Evolutionary conservation across 2,888 invertebrate species (phyloP), one percentile per base, ranked within the genome.

Genomic region (Thysanoteuthis rhombus): DNA sequence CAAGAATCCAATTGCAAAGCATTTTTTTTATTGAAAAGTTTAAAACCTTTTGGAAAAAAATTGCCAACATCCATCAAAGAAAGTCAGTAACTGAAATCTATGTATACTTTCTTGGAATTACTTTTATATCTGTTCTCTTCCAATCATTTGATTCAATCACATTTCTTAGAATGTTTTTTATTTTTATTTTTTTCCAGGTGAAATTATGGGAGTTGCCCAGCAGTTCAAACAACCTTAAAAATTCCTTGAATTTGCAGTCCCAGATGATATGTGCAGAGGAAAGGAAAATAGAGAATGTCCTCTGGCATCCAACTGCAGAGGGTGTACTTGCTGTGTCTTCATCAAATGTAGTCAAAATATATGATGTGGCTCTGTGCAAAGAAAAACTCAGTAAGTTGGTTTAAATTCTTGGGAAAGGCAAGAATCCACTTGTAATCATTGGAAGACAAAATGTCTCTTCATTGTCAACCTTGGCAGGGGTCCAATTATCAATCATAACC

Each of bases 251-350:
- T 92, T 98, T 98, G 96, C 98, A 98, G 3, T 98, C 99, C 95
- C 92, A 42, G 28, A 40, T 42, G 98, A 98, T 0, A 32, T 93
- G 93, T 93, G 52, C 93, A 98, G 98, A 98, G 95, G 98, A 98
- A 98, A 94, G 95, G 42, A 97, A 98, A 94, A 98, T 99, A 1
- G 99, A 99, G 97, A 98, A 98, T 47, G 98, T 99, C 0, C 98
- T 98, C 45, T 99, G 99, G 97, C 99, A 99, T 97, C 99, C 99
- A 0, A 98, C 98, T 22, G 99, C 99, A 6, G 98, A 99, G 96
- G 98, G 98, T 94, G 97, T 99, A n/a, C 97, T 99, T 90, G 98
- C 99, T 96, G 98, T 98, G 28, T 98, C 99, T 0, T 98, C 98
- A 0, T 98, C 98, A 93, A 98, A 98, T 40, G 98, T 98, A 95